phyloP scores from a whole-genome alignment of 2,888 invertebrate genomes.

The Tenthredo notha region DNA sequence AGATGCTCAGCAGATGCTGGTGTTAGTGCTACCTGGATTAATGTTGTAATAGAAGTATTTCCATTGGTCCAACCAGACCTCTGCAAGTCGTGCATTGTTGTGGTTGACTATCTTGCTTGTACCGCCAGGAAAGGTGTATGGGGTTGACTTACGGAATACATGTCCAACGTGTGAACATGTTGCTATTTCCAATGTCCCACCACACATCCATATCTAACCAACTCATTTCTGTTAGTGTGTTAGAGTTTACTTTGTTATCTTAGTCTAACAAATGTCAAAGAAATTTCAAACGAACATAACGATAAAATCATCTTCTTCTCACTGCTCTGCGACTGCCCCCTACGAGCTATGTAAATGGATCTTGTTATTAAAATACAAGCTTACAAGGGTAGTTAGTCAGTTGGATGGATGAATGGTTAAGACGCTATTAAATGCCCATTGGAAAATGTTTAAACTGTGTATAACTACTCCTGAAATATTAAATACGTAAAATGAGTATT shows the following conservation, averaged over 20 bases:
- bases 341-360: constrained; percentile 62
- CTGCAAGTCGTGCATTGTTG: constrained; percentile 98
- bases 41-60: constrained; percentile 99
- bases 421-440: constrained; percentile 52
- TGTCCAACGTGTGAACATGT: constrained; percentile 98
- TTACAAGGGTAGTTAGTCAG: constrained; percentile 69
- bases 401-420: constrained; percentile 78
- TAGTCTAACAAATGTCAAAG: constrained; percentile 55
- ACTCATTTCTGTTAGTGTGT: constrained; percentile 77
- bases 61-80: constrained; percentile 99
- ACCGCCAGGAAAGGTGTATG: constrained; percentile 99
- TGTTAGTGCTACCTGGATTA: constrained; percentile 90
- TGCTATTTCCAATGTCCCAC: constrained; percentile 95
- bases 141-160: constrained; percentile 98
- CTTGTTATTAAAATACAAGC: constrained; percentile 49
- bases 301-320: constrained; percentile 56
- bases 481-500: constrained; percentile 23
- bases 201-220: constrained; percentile 98
- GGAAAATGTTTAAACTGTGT: neutral
- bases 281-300: constrained; percentile 50
- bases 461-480: constrained; percentile 47
- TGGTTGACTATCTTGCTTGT: constrained; percentile 98
- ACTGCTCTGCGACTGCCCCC: constrained; percentile 64
- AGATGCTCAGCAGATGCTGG: constrained; percentile 56
- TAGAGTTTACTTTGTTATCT: constrained; percentile 60